Base-by-base conservation (phyloP, 1,140 invertebrate genomes). In the Mya arenaria region DNA sequence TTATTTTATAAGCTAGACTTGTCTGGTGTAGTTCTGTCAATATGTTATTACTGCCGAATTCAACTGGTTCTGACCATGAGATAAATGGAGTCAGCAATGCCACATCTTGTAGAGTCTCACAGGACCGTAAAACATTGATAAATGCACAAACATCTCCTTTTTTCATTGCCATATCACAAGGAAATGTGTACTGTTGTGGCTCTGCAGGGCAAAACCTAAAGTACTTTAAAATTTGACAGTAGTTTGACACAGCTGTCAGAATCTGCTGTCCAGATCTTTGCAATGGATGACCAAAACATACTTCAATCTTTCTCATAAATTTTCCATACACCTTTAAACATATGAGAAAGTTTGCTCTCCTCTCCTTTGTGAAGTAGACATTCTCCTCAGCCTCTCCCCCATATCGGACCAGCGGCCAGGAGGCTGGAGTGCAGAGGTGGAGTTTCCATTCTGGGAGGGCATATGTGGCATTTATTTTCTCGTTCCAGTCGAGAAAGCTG, bases 321-420 rank as follows among this genome's bases (percentile, higher is more conserved):
- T 82, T 80, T 39, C 86, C 86, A 85, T 85, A 87, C 23, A 78
- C 48, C 79, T 87, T 86, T 8, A 87, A 41, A 58, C 84, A 86
- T 30, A 78, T 74, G 13, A 87, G 28, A 52, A 87, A 79, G n/a
- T 73, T 66, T 37, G 62, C 63, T 58, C 86, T 68, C 44, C 77
- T 86, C 32, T 86, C 86, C 37, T 73, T 84, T 5, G 75, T 62
- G 72, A 87, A 87, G 66, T 87, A 87, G 3, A 78, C 37, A 80
- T 87, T 87, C 75, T 86, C 86, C 1, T 80, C 71, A 19, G 65
- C 19, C 55, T 87, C 86, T 23, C 78, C 72, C 5, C 74, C 66
- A 65, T 87, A 86, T 5, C 52, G 28, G 17, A 87, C 77, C 68
- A 68, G 25, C 0, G 75, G 68, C 86, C 86, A 87, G 17, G 86